Percentiles rank a stretch among this genome's conserved stretches.
Evolutionary conservation across 2,888 invertebrate genomes (phyloP).

Genomic region (Campaea margaritaria): DNA sequence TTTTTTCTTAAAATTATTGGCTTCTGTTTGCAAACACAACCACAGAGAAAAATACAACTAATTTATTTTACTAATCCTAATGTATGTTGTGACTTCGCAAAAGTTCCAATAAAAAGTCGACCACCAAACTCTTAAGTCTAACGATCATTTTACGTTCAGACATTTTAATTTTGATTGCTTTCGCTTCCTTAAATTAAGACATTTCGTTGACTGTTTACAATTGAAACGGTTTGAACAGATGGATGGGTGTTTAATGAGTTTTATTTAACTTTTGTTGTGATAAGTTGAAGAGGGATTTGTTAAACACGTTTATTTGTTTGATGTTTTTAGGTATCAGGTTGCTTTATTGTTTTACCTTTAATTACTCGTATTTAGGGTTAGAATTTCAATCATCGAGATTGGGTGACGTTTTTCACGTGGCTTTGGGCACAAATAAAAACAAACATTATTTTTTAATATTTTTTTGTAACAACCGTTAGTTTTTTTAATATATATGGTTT

Average conservation of each 20-base stretch:
- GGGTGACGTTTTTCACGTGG: no score
- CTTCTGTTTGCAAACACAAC: no score
- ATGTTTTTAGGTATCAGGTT: neutral
- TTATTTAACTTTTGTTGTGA: constrained; percentile 23
- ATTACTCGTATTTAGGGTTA: no score
- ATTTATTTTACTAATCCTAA: no score
- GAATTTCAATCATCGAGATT: no score
- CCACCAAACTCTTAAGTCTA: constrained; percentile 27
- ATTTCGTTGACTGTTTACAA: constrained; percentile 44
- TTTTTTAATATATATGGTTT: no score
- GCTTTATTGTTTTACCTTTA: no score
- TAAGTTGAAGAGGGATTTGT: constrained; percentile 4
- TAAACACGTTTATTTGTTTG: neutral
- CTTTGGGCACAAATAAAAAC: no score
- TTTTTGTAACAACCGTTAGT: no score
- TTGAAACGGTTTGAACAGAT: constrained; percentile 25
- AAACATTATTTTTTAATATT: no score
- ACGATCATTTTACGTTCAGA: constrained; percentile 37
- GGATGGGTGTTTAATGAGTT: constrained; percentile 13
- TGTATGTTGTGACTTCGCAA: neutral
- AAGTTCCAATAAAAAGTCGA: constrained; percentile 20
- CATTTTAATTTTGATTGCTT: constrained; percentile 44
- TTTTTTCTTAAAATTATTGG: no score
- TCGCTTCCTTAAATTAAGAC: constrained; percentile 65
- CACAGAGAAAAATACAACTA: no score